These are phyloP conservation scores for Distichodus sexfasciatus DNA, from an alignment of 2,797 vertebrate genomes.

Conservation along the genomic window DNA sequence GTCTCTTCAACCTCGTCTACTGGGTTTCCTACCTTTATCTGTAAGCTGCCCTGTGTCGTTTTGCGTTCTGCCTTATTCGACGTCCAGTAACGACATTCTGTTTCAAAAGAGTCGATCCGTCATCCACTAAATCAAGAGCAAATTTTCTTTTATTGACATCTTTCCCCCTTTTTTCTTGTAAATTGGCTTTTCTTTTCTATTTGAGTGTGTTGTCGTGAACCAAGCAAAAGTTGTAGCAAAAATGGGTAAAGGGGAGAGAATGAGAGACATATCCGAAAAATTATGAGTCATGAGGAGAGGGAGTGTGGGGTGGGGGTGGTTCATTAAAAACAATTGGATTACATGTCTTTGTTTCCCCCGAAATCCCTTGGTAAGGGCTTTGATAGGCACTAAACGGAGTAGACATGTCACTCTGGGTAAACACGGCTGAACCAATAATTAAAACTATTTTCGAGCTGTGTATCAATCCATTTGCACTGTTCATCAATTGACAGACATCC, in stretches of 20 bases:
- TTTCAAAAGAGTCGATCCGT: too few species aligned
- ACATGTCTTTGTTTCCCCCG: slow-evolving; percentile 20
- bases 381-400: neutral
- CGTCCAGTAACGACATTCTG: too few species aligned
- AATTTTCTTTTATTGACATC: too few species aligned
- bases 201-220: slow-evolving; percentile 46
- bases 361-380: neutral
- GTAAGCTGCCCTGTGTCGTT: slow-evolving; percentile 33
- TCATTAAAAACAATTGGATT: slow-evolving; percentile 2
- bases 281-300: slow-evolving; percentile 38
- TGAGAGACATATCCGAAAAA: slow-evolving; percentile 20
- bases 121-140: too few species aligned
- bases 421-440: neutral
- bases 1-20: slow-evolving; percentile 96
- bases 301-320: neutral
- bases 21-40: slow-evolving; percentile 99
- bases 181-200: slow-evolving; percentile 12
- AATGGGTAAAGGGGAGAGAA: slow-evolving; percentile 37
- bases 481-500: neutral
- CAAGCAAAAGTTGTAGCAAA: slow-evolving; percentile 80
- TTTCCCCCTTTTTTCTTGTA: slow-evolving; percentile 22
- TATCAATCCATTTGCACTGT: slow-evolving; percentile 11
- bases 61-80: slow-evolving; percentile 40
- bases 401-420: neutral
- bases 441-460: slow-evolving; percentile 53